Evolutionary conservation across 2,888 invertebrate species (phyloP).

Genomic region (Spilosoma lubricipeda): DNA sequence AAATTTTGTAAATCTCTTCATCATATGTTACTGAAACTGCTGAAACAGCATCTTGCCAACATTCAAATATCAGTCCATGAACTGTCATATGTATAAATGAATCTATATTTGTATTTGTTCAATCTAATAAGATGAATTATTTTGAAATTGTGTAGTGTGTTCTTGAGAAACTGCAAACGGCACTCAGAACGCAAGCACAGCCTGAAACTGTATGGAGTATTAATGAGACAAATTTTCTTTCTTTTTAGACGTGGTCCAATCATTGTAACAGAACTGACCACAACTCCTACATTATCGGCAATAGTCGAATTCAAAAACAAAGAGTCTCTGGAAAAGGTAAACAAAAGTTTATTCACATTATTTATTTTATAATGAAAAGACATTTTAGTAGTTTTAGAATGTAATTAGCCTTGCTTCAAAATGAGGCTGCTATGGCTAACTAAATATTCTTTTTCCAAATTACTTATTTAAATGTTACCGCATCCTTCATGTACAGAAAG

Average conservation of each 20-base stretch:
- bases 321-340: slow-evolving; percentile 86
- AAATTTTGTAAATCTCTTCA: slow-evolving; percentile 4
- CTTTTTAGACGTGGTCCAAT: slow-evolving; percentile 87
- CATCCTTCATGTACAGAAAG: slow-evolving; percentile 68
- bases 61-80: slow-evolving; percentile 84
- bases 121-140: slow-evolving; percentile 39
- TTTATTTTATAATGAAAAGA: slow-evolving; percentile 64
- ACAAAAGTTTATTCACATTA: slow-evolving; percentile 81
- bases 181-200: slow-evolving; percentile 65
- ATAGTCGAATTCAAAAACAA: slow-evolving; percentile 87
- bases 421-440: slow-evolving; percentile 66
- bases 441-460: slow-evolving; percentile 72
- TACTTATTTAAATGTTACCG: slow-evolving; percentile 52
- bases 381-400: slow-evolving; percentile 54
- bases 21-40: slow-evolving; percentile 21
- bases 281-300: slow-evolving; percentile 86
- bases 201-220: slow-evolving; percentile 71
- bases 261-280: slow-evolving; percentile 86
- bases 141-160: slow-evolving; percentile 55
- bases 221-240: slow-evolving; percentile 83
- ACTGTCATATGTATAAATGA: slow-evolving; percentile 45
- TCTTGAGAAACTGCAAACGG: slow-evolving; percentile 67
- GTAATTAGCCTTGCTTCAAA: slow-evolving; percentile 53
- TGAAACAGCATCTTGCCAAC: slow-evolving; percentile 67
- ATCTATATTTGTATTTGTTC: slow-evolving; percentile 53